Evolutionary conservation across 1,140 invertebrate genomes (phyloP).

Genomic region (Nylanderia fulva): DNA sequence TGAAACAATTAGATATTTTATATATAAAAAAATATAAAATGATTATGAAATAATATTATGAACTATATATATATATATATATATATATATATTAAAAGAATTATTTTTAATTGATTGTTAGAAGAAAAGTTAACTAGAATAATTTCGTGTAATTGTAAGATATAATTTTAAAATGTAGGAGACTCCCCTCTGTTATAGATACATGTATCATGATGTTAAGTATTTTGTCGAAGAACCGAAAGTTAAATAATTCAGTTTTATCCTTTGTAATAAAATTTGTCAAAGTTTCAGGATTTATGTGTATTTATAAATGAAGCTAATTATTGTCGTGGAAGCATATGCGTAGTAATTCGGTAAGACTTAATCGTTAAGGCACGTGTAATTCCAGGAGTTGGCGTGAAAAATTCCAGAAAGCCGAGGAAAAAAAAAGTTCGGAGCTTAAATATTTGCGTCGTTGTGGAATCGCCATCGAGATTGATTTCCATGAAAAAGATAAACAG

Average conservation of each 20-base stretch:
- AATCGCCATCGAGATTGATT: conserved; percentile 85
- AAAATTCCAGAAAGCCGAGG: conserved; percentile 87
- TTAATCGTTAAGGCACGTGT: conserved; percentile 51
- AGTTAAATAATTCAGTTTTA: conserved; percentile 17
- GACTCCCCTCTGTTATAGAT: neutral
- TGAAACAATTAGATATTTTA: neutral
- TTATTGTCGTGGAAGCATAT: neutral
- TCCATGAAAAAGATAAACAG: conserved; percentile 80
- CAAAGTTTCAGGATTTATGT: conserved; percentile 20
- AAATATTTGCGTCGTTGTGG: conserved; percentile 86
- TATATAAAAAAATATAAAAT: neutral
- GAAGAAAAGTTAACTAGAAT: neutral
- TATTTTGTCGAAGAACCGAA: neutral
- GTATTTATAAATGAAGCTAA: neutral
- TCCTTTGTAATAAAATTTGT: neutral
- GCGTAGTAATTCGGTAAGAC: neutral
- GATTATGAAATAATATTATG: neutral
- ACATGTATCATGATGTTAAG: neutral
- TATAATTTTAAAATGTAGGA: neutral
- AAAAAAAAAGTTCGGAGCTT: conserved; percentile 87
- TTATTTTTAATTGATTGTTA: neutral
- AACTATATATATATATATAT: neutral
- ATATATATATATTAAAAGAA: conserved; percentile 2
- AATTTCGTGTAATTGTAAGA: neutral
- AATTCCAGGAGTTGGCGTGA: conserved; percentile 82